Evolutionary conservation across 2,113 vertebrate genomes (phyloP).

Genomic region (Numenius arquata): DNA sequence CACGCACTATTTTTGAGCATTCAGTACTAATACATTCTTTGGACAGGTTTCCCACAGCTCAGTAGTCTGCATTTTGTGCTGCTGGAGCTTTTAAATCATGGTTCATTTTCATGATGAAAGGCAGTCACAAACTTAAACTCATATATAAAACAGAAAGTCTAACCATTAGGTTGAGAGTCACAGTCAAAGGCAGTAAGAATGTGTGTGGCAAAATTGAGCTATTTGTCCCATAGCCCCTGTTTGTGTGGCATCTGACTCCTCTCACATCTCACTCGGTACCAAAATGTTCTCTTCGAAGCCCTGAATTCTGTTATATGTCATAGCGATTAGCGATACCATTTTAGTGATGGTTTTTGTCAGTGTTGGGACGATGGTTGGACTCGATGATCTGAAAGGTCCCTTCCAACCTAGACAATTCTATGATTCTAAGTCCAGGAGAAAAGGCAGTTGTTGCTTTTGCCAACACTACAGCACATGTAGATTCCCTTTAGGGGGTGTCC

Average conservation of each 20-base stretch:
- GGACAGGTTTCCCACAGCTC: background rate
- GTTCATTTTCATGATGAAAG: constrained; percentile 19
- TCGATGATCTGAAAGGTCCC: no score
- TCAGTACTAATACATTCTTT: background rate
- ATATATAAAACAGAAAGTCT: background rate
- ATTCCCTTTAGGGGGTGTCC: background rate
- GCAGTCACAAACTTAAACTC: background rate
- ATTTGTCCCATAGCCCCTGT: background rate
- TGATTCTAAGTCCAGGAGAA: background rate
- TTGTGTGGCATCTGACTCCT: background rate
- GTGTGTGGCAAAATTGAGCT: background rate
- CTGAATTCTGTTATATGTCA: background rate
- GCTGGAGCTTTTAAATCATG: background rate
- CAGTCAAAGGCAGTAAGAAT: background rate
- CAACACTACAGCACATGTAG: background rate
- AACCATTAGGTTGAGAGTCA: background rate
- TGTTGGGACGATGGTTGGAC: no score
- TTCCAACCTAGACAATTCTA: no score
- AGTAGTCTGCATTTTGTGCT: background rate
- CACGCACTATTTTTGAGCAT: background rate
- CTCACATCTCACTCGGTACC: background rate
- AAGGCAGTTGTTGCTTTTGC: background rate
- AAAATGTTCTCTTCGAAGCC: background rate
- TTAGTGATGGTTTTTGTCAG: no score
- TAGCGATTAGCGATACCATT: background rate